A percentile compares a stretch with the other conserved stretches of the same genome.
Conservation (phyloP, 2,888 invertebrate species). For the Geotrupes spiniger region DNA sequence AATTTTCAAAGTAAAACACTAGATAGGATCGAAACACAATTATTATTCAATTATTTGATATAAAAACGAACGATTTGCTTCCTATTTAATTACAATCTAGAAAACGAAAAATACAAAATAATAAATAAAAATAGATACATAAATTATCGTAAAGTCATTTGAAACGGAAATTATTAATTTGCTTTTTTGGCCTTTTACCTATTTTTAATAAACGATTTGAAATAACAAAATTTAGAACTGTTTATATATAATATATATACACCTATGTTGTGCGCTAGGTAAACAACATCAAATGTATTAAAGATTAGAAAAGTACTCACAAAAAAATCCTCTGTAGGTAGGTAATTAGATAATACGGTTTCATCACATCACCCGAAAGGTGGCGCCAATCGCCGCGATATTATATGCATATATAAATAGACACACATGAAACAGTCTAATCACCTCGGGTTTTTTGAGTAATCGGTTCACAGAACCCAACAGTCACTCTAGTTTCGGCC, state of each 20-base stretch:
- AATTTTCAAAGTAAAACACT: constrained; percentile 9
- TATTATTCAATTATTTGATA: constrained; percentile 1
- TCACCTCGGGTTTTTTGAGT: constrained; percentile 11
- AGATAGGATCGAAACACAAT: not conserved
- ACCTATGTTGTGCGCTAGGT: constrained; percentile 35
- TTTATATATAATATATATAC: constrained; percentile 19
- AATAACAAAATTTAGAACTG: constrained; percentile 14
- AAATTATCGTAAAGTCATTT: constrained; percentile 6
- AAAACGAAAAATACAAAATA: constrained; percentile 3
- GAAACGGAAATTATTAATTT: constrained; percentile 5
- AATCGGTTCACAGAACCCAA: constrained; percentile 48
- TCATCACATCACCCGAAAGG: not conserved
- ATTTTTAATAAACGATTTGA: constrained; percentile 13
- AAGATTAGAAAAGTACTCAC: constrained; percentile 48
- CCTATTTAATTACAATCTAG: constrained; percentile 10
- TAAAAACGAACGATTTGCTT: constrained; percentile 4
- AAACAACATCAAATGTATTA: constrained; percentile 41
- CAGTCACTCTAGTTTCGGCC: constrained; percentile 46
- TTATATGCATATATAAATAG: no score
- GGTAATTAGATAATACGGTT: constrained; percentile 6
- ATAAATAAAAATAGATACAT: constrained; percentile 11
- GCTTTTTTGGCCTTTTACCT: constrained; percentile 3
- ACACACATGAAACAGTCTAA: constrained; percentile 14
- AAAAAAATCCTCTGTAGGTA: constrained; percentile 30
- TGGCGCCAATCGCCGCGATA: no score